A percentile compares a stretch with the other conserved stretches of the same genome.
phyloP scores from a whole-genome alignment of 2,888 invertebrate genomes.

The Microctonus brassicae region DNA sequence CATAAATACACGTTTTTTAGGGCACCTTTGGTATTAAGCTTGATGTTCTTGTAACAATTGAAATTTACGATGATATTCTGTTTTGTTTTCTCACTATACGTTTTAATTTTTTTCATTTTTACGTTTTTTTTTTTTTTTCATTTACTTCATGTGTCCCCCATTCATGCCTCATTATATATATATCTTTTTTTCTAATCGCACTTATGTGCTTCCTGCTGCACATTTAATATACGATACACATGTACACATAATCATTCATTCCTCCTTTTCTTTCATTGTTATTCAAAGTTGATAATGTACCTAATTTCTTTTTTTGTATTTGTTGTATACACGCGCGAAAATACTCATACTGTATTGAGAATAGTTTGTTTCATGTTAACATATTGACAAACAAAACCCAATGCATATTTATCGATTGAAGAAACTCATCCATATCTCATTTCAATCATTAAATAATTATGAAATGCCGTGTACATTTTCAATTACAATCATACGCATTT shows the following conservation, averaged over 20 bases:
- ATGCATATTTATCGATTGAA: conserved; percentile 2
- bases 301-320: background rate
- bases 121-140: background rate
- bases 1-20: conserved; percentile 77
- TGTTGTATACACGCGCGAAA: background rate
- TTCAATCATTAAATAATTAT: background rate
- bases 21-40: conserved; percentile 91
- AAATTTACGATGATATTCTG: conserved; percentile 44
- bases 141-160: background rate
- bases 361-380: background rate
- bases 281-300: background rate
- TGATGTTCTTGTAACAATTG: conserved; percentile 72
- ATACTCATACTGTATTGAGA: background rate
- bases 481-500: background rate
- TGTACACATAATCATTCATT: background rate
- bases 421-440: background rate
- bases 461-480: background rate
- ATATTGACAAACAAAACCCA: conserved; percentile 13
- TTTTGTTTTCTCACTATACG: conserved; percentile 41
- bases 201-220: background rate
- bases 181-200: conserved; percentile 3
- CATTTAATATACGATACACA: background rate
- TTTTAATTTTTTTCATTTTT: conserved; percentile 38
- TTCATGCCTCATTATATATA: background rate
- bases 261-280: background rate